These are phyloP conservation scores for Caenorhabditis angaria DNA, from an alignment of 2,888 invertebrate species.

Conservation along the genomic window DNA sequence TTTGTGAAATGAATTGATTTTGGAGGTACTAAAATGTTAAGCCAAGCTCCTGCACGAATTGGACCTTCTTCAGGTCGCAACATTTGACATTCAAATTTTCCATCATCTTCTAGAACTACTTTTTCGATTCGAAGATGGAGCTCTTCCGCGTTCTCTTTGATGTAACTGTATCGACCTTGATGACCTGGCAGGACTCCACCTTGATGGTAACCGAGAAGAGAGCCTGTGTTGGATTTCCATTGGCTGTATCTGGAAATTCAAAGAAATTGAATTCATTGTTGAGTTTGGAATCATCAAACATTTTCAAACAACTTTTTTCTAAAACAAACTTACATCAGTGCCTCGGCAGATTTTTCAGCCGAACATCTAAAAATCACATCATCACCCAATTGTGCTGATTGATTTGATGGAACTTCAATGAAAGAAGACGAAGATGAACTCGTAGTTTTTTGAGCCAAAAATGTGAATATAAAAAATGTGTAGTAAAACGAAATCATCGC, in stretches of 20 bases:
- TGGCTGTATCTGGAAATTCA: conserved; percentile 56
- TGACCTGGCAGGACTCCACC: conserved; percentile 61
- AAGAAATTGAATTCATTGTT: neutral
- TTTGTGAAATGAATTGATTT: conserved; percentile 54
- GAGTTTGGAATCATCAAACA: neutral
- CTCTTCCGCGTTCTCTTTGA: conserved; percentile 66
- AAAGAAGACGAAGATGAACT: conserved; percentile 14
- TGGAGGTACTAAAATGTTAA: conserved; percentile 69
- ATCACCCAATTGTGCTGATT: conserved; percentile 51
- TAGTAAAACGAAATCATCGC: neutral
- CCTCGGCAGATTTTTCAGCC: conserved; percentile 47
- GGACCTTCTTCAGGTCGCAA: conserved; percentile 60
- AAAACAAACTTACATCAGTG: conserved; percentile 41
- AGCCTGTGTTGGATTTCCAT: conserved; percentile 67
- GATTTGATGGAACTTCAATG: conserved; percentile 41
- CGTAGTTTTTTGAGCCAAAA: neutral
- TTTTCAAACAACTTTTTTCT: neutral
- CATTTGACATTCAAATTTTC: conserved; percentile 95
- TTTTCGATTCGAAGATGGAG: conserved; percentile 63
- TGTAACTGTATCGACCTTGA: conserved; percentile 67
- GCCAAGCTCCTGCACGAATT: conserved; percentile 57
- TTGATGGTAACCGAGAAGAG: conserved; percentile 63
- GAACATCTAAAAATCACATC: conserved; percentile 63
- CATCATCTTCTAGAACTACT: conserved; percentile 87
- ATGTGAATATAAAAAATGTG: neutral